phyloP scores from a whole-genome alignment of 2,113 vertebrate species.

The Xenotilapia caudafasciata region DNA sequence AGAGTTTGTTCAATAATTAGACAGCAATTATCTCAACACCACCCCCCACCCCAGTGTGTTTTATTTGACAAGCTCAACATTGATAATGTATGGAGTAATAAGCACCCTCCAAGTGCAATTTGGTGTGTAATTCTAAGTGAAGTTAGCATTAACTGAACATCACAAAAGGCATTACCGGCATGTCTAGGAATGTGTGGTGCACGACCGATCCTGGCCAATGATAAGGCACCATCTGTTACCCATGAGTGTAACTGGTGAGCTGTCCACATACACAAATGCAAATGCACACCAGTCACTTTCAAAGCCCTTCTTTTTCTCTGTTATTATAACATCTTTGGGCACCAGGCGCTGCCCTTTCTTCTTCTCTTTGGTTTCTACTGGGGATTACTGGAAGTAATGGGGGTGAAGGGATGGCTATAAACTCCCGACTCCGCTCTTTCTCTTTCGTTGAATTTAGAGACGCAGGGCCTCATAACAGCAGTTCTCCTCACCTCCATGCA shows the following conservation, averaged over 20 bases:
- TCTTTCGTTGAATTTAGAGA: slow-evolving; percentile 6
- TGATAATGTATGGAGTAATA: not conserved
- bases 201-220: slow-evolving; percentile 57
- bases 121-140: slow-evolving; percentile 54
- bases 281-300: slow-evolving; percentile 44
- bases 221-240: slow-evolving; percentile 75
- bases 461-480: not conserved
- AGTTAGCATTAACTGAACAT: slow-evolving; percentile 62
- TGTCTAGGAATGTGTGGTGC: slow-evolving; percentile 73
- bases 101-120: slow-evolving; percentile 19
- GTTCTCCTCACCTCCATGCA: not conserved
- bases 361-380: slow-evolving; percentile 66
- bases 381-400: slow-evolving; percentile 61
- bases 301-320: slow-evolving; percentile 48
- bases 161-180: slow-evolving; percentile 67
- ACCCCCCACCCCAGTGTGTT: not conserved
- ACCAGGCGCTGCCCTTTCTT: slow-evolving; percentile 63
- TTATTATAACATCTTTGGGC: slow-evolving; percentile 66
- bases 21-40: slow-evolving; percentile 17
- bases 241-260: slow-evolving; percentile 53
- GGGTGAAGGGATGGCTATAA: slow-evolving; percentile 32
- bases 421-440: slow-evolving; percentile 37
- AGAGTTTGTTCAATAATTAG: slow-evolving; percentile 23
- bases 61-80: not conserved
- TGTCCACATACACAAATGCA: slow-evolving; percentile 42